phyloP scores from a whole-genome alignment of 64 coral and sea anemone genomes.

The Actinia tenebrosa region DNA sequence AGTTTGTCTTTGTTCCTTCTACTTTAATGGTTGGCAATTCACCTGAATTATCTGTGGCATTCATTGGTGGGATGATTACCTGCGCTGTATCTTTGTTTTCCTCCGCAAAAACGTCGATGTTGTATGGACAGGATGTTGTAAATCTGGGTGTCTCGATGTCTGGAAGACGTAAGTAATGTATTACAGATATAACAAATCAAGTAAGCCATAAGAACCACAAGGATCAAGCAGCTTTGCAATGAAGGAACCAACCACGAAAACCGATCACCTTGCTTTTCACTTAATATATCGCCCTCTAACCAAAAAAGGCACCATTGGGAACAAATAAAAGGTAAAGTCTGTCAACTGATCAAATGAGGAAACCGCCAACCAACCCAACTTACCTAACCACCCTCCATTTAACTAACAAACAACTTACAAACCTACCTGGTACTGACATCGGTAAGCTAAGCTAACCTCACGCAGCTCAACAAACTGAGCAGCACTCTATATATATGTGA shows the following conservation, averaged over 20 bases:
- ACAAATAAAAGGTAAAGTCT: too few relatives aligned
- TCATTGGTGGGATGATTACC: conserved; percentile 49
- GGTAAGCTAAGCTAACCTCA: background rate
- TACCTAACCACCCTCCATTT: background rate
- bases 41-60: conserved; percentile 66
- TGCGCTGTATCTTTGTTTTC: conserved; percentile 19
- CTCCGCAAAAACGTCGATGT: conserved; percentile 42
- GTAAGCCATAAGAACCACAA: too few relatives aligned
- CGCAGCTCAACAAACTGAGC: background rate
- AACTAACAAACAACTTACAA: background rate
- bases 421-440: background rate
- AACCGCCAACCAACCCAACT: too few relatives aligned
- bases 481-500: too few relatives aligned
- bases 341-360: too few relatives aligned
- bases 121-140: conserved; percentile 37
- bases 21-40: background rate
- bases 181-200: background rate
- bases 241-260: too few relatives aligned
- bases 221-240: too few relatives aligned
- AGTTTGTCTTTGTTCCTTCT: conserved; percentile 17
- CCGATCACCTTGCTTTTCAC: too few relatives aligned
- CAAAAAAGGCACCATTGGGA: too few relatives aligned
- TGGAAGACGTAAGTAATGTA: background rate
- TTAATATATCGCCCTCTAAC: too few relatives aligned
- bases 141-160: conserved; percentile 57